Evolutionary conservation across 2,113 vertebrate genomes (phyloP).

Genomic region (Phocoena sinus): DNA sequence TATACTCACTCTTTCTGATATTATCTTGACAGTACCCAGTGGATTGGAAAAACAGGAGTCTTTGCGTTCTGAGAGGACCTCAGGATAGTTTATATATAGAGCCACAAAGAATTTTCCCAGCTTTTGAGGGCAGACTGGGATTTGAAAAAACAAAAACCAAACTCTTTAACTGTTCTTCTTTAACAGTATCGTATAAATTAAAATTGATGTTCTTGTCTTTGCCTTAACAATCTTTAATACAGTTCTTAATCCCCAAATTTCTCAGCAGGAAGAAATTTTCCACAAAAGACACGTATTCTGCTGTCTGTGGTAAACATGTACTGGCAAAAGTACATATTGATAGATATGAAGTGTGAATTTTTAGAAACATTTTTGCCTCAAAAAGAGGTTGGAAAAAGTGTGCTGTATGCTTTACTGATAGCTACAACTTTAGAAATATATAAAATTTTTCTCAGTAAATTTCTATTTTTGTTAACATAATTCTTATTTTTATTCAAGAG

Average conservation of each 20-base stretch:
- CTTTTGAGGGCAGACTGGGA: slow-evolving; percentile 85
- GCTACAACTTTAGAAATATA: slow-evolving; percentile 56
- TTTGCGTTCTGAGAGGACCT: slow-evolving; percentile 88
- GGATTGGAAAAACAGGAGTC: slow-evolving; percentile 88
- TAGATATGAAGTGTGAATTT: slow-evolving; percentile 58
- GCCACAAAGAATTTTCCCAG: slow-evolving; percentile 83
- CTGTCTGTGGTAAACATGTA: slow-evolving; percentile 63
- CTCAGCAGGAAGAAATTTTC: slow-evolving; percentile 77
- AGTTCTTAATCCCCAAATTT: slow-evolving; percentile 72
- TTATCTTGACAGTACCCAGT: slow-evolving; percentile 90
- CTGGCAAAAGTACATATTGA: slow-evolving; percentile 66
- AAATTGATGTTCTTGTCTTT: slow-evolving; percentile 68
- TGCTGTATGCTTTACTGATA: slow-evolving; percentile 46
- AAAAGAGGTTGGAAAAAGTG: slow-evolving; percentile 66
- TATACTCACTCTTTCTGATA: slow-evolving; percentile 91
- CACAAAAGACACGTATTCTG: slow-evolving; percentile 68
- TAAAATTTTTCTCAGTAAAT: slow-evolving; percentile 47
- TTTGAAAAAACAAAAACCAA: slow-evolving; percentile 75
- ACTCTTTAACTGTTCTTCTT: slow-evolving; percentile 77
- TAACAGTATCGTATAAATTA: slow-evolving; percentile 77
- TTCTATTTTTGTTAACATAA: slow-evolving; percentile 62
- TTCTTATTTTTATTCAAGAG: slow-evolving; percentile 88
- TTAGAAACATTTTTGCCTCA: slow-evolving; percentile 48
- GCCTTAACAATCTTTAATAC: slow-evolving; percentile 60
- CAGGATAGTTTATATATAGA: slow-evolving; percentile 89